phyloP scores from a whole-genome alignment of 2,888 invertebrate species.

The Andrena bucephala region DNA sequence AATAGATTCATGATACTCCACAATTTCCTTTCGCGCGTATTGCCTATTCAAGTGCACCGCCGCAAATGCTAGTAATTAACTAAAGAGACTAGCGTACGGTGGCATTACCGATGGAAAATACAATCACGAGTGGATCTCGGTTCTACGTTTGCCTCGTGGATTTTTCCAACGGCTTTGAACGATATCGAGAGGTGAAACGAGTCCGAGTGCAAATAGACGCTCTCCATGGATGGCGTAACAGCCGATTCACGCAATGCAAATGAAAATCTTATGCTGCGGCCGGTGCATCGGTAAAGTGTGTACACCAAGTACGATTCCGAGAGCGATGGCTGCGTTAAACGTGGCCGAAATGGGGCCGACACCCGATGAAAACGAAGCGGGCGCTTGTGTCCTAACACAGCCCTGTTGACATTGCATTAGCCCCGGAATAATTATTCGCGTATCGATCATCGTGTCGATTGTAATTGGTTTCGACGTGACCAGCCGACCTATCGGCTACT shows the following conservation, averaged over 20 bases:
- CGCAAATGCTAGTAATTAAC: too few relatives aligned
- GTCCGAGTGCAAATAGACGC: constrained; percentile 44
- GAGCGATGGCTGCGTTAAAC: constrained; percentile 50
- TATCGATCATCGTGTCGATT: constrained; percentile 74
- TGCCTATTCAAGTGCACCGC: too few relatives aligned
- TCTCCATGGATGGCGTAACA: constrained; percentile 27
- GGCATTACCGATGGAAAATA: constrained; percentile 15
- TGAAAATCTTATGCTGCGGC: constrained; percentile 67
- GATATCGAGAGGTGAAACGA: constrained; percentile 44
- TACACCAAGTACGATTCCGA: constrained; percentile 40
- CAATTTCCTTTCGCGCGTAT: too few relatives aligned
- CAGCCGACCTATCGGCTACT: constrained; percentile 61
- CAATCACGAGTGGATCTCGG: constrained; percentile 7
- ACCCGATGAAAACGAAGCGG: constrained; percentile 61
- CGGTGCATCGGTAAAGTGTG: constrained; percentile 40
- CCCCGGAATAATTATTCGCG: constrained; percentile 74
- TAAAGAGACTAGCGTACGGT: neutral
- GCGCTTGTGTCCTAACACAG: constrained; percentile 48
- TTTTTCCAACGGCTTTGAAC: constrained; percentile 32
- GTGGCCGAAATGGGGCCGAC: constrained; percentile 50
- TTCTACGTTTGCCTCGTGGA: neutral
- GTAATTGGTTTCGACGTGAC: constrained; percentile 70
- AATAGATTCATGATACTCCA: too few relatives aligned
- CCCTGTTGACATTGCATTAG: constrained; percentile 75
- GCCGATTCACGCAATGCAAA: constrained; percentile 63